Conservation (phyloP, 1,140 invertebrate species). For the Uloborus diversus region DNA sequence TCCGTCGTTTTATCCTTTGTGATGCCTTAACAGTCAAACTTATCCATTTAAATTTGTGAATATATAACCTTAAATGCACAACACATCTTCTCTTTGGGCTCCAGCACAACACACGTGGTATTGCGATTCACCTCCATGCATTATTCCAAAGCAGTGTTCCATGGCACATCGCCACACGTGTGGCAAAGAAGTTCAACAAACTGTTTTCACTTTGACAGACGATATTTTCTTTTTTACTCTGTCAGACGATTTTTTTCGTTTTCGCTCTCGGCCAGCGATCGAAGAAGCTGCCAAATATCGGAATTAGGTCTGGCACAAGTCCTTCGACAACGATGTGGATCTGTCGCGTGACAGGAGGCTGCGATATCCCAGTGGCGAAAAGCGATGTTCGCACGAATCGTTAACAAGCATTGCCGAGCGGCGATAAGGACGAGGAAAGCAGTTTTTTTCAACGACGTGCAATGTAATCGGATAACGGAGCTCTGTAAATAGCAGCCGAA, state of each 20-base stretch:
- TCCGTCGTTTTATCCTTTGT: not conserved
- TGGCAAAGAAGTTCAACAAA: too few relatives aligned
- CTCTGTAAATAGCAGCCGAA: constrained; percentile 45
- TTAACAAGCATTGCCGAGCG: constrained; percentile 40
- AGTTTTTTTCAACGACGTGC: constrained; percentile 35
- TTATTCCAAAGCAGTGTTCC: not conserved
- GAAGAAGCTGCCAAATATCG: too few relatives aligned
- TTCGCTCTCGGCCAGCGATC: not conserved
- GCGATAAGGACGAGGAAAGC: constrained; percentile 51
- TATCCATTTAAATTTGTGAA: not conserved
- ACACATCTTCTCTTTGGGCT: too few relatives aligned
- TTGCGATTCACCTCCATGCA: too few relatives aligned
- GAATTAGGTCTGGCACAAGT: too few relatives aligned
- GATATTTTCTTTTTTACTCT: not conserved
- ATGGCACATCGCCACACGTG: too few relatives aligned
- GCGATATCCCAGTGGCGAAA: not conserved
- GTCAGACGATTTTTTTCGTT: not conserved
- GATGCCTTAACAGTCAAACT: not conserved
- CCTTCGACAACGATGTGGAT: not conserved
- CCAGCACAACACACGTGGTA: too few relatives aligned
- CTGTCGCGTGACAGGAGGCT: not conserved
- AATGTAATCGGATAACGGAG: constrained; percentile 55
- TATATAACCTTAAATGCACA: not conserved
- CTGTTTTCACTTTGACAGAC: not conserved
- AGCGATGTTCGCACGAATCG: not conserved